Conservation (phyloP, 2,797 vertebrate genomes). For the Anolis apletophallus region DNA sequence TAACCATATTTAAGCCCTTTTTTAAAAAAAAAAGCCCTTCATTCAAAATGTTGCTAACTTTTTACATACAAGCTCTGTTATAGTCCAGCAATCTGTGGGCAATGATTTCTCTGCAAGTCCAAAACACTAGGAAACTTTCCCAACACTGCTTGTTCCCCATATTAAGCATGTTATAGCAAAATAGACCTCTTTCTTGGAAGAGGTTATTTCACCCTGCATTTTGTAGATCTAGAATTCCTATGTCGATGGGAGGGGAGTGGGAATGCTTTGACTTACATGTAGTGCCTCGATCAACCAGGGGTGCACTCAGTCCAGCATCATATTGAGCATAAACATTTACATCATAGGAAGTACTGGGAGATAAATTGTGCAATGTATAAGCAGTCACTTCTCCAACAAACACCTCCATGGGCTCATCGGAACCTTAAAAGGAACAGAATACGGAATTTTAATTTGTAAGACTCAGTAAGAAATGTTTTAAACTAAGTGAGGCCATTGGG, state of each 20-base stretch:
- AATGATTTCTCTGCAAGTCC: neutral
- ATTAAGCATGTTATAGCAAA: neutral
- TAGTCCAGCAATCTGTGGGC: neutral
- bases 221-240: neutral
- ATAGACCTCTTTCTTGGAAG: neutral
- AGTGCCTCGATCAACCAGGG: slow-evolving; percentile 89
- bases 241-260: neutral
- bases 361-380: slow-evolving; percentile 90
- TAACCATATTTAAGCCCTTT: too few species aligned
- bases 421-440: slow-evolving; percentile 74
- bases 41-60: too few species aligned
- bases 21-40: too few species aligned
- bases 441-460: slow-evolving; percentile 11
- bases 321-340: slow-evolving; percentile 93
- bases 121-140: neutral
- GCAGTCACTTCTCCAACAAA: slow-evolving; percentile 95
- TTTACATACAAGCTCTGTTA: too few species aligned
- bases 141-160: neutral
- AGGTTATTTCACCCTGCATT: neutral
- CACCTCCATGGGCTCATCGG: slow-evolving; percentile 84
- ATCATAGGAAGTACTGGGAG: slow-evolving; percentile 92
- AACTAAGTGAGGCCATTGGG: neutral
- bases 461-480: neutral
- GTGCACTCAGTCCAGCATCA: slow-evolving; percentile 85
- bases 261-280: slow-evolving; percentile 84